Evolutionary conservation across 2,888 invertebrate genomes (phyloP).

Genomic region (Ptilodon capucinus): DNA sequence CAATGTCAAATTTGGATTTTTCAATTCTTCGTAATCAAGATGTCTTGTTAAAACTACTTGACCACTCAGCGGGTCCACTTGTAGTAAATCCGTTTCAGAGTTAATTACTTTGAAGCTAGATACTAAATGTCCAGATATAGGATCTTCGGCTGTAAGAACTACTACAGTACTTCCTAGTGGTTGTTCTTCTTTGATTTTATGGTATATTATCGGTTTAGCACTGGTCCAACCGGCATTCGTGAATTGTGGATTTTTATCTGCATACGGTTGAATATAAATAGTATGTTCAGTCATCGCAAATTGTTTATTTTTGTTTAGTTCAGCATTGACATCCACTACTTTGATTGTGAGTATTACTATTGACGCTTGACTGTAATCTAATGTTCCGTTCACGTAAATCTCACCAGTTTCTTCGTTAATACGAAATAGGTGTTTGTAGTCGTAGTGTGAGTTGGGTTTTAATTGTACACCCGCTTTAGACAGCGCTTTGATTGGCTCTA

Average conservation of each 20-base stretch:
- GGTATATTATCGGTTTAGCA: conserved; percentile 85
- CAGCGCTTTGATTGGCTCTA: conserved; percentile 86
- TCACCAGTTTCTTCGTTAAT: conserved; percentile 88
- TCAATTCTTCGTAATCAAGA: conserved; percentile 90
- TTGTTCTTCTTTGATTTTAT: conserved; percentile 89
- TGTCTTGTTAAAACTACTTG: conserved; percentile 88
- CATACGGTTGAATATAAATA: conserved; percentile 89
- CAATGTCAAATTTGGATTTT: conserved; percentile 80
- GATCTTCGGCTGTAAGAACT: conserved; percentile 87
- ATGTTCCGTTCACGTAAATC: conserved; percentile 85
- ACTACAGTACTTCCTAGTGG: conserved; percentile 88
- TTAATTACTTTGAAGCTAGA: conserved; percentile 83
- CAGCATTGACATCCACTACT: conserved; percentile 87
- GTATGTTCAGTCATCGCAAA: conserved; percentile 87
- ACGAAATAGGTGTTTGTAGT: conserved; percentile 86
- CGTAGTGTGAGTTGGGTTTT: conserved; percentile 82
- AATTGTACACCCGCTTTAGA: conserved; percentile 89
- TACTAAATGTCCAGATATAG: conserved; percentile 84
- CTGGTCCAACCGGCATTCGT: conserved; percentile 88
- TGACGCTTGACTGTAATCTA: conserved; percentile 89
- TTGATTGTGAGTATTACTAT: conserved; percentile 88
- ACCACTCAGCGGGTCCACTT: conserved; percentile 86
- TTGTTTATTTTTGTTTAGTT: conserved; percentile 84
- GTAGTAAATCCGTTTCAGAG: conserved; percentile 78
- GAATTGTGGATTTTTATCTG: conserved; percentile 89